A percentile compares a stretch with the other conserved stretches of the same genome.
Conservation (phyloP, 2,888 invertebrate genomes). For the Phanerotoma sp. region DNA sequence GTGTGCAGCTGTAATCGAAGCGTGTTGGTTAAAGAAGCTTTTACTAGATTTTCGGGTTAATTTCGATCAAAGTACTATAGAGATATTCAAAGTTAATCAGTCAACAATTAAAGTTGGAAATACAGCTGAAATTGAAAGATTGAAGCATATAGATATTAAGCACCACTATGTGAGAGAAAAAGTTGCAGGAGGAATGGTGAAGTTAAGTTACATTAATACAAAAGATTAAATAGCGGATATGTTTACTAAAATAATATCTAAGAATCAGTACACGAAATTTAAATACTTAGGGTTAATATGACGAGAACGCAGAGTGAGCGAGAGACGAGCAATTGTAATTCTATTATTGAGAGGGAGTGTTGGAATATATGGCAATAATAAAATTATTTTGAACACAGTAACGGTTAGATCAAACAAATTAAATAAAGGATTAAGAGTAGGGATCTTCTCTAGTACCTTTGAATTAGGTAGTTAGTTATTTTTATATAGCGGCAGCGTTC, state of each 20-base stretch:
- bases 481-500: too few relatives aligned
- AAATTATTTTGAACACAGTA: too few relatives aligned
- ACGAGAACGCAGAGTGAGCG: too few relatives aligned
- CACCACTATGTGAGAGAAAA: neutral
- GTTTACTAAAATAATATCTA: neutral
- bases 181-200: neutral
- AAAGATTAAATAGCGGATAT: slow-evolving; percentile 7
- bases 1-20: slow-evolving; percentile 17
- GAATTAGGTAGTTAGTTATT: too few relatives aligned
- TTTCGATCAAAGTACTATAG: neutral
- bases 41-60: neutral
- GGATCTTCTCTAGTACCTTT: too few relatives aligned
- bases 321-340: neutral
- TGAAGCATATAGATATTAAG: slow-evolving; percentile 3
- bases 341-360: neutral
- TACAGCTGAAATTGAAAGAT: neutral
- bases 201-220: neutral
- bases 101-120: slow-evolving; percentile 1
- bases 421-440: too few relatives aligned
- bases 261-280: neutral
- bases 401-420: too few relatives aligned
- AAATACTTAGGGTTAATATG: too few relatives aligned
- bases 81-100: slow-evolving; percentile 3
- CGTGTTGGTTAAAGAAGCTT: slow-evolving; percentile 25
- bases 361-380: neutral